Conservation (phyloP, 2,797 vertebrate species). For the Lepilemur septentrionalis region DNA sequence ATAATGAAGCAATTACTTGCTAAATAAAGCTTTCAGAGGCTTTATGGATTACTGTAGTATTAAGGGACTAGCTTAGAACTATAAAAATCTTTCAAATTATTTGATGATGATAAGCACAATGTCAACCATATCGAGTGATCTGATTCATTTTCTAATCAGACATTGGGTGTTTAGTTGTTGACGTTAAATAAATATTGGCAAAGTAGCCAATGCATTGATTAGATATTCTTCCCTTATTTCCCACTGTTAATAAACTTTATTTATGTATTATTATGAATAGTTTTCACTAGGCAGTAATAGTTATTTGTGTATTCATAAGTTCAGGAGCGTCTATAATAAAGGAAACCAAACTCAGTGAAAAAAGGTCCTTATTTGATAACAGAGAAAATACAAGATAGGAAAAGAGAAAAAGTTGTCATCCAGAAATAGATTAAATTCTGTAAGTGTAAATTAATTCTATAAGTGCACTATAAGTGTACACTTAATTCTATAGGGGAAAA, state of each 20-base stretch:
- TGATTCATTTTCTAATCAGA: conserved; percentile 37
- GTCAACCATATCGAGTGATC: background rate
- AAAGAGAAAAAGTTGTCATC: background rate
- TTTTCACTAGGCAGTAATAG: background rate
- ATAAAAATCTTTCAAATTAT: background rate
- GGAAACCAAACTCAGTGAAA: background rate
- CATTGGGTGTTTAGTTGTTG: background rate
- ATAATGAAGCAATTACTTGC: background rate
- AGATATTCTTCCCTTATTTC: background rate
- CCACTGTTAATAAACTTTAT: background rate
- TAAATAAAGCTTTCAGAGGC: background rate
- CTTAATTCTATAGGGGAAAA: background rate
- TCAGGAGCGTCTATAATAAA: background rate
- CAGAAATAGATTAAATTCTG: background rate
- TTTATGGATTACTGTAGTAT: background rate
- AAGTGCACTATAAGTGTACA: too few species aligned
- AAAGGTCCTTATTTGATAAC: background rate
- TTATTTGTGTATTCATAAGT: background rate
- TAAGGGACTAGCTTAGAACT: background rate
- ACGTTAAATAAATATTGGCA: background rate
- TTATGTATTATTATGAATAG: background rate
- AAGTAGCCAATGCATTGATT: background rate
- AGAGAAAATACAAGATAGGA: background rate
- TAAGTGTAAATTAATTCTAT: background rate
- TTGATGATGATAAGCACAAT: background rate